A percentile compares a stretch with the other conserved stretches of the same genome.
Conservation (phyloP, 2,797 vertebrate species). For the Pagetopsis macropterus region DNA sequence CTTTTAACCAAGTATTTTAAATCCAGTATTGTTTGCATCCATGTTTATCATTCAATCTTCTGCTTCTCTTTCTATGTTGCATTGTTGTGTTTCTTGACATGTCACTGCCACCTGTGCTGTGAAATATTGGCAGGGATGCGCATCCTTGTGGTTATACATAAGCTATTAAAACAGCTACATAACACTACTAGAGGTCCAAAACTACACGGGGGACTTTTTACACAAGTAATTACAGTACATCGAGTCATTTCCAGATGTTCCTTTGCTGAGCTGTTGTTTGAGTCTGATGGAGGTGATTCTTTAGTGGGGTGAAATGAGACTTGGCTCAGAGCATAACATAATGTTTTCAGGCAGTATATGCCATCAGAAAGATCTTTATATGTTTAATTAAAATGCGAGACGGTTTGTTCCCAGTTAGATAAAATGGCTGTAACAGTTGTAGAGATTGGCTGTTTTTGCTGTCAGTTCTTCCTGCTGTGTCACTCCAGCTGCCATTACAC, state of each 20-base stretch:
- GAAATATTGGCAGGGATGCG: not conserved
- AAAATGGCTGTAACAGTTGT: not conserved
- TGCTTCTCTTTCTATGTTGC: not conserved
- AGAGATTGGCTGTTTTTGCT: slow-evolving; percentile 31
- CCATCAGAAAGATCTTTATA: not conserved
- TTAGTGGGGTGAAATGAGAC: not conserved
- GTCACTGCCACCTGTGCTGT: not conserved
- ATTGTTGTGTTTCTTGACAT: not conserved
- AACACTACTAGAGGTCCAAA: not conserved
- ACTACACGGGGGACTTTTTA: not conserved
- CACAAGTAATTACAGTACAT: not conserved
- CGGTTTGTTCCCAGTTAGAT: not conserved
- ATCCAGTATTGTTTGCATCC: not conserved
- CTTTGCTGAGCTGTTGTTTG: not conserved
- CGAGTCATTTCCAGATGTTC: not conserved
- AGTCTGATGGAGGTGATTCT: slow-evolving; percentile 1
- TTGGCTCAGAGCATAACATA: not conserved
- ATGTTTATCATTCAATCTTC: no score
- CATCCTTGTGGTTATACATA: not conserved
- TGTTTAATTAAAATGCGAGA: not conserved
- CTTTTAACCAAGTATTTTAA: not conserved
- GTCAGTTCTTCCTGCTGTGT: slow-evolving; percentile 42
- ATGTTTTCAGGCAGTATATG: not conserved
- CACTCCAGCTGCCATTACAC: slow-evolving; percentile 71
- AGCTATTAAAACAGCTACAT: not conserved